These are phyloP conservation scores for Acanthurus tractus DNA, from an alignment of 2,797 vertebrate genomes.

Conservation along the genomic window DNA sequence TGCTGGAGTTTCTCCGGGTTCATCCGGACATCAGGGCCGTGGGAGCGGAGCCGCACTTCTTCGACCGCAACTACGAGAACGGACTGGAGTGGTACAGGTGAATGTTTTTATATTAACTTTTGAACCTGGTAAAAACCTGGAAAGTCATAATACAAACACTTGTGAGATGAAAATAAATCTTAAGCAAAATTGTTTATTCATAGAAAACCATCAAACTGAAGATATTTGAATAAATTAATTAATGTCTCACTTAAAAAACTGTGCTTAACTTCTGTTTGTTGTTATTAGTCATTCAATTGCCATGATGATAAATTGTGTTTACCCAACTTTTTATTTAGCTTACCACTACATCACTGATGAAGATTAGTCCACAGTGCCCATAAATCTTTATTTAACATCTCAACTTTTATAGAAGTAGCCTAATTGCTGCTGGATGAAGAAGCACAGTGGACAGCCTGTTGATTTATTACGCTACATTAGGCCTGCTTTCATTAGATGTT, in stretches of 20 bases:
- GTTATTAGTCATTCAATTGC: conserved; percentile 54
- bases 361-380: conserved; percentile 28
- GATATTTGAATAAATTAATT: not conserved
- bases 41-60: conserved; percentile 96
- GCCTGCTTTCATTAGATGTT: conserved; percentile 71
- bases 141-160: not conserved
- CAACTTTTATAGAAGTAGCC: conserved; percentile 45
- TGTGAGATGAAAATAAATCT: not conserved
- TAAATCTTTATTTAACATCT: conserved; percentile 65
- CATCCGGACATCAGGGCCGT: conserved; percentile 94
- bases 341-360: conserved; percentile 51
- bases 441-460: conserved; percentile 53
- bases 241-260: not conserved
- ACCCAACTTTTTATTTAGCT: conserved; percentile 53
- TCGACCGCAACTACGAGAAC: conserved; percentile 93
- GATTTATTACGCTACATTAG: conserved; percentile 64
- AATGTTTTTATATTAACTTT: conserved; percentile 3
- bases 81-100: conserved; percentile 92
- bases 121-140: not conserved
- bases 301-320: conserved; percentile 64
- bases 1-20: conserved; percentile 95
- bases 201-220: not conserved
- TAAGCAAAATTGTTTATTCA: not conserved
- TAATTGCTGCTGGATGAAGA: conserved; percentile 56
- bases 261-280: not conserved